Evolutionary conservation across 2,888 invertebrate species (phyloP).

Genomic region (Caenorhabditis sp.): DNA sequence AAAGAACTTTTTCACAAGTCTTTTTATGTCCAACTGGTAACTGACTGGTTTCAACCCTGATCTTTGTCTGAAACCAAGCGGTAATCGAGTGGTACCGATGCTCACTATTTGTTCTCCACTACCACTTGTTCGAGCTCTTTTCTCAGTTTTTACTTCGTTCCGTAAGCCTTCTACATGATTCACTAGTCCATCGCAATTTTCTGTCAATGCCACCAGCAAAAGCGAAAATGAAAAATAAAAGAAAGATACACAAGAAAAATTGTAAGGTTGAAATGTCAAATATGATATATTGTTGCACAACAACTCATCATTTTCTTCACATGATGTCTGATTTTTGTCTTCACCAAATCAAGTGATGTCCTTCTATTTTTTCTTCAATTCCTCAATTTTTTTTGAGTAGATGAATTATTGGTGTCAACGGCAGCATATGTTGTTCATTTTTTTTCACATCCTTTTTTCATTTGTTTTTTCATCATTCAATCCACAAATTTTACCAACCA

Average conservation of each 20-base stretch:
- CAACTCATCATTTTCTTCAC: background rate
- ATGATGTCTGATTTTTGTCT: background rate
- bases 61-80: too few species aligned
- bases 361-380: background rate
- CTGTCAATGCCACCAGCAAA: background rate
- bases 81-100: too few species aligned
- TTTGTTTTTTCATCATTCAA: conserved; percentile 15
- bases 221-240: background rate
- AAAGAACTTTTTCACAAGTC: too few species aligned
- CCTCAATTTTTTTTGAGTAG: conserved; percentile 3
- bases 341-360: background rate
- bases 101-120: too few species aligned
- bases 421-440: conserved; percentile 31
- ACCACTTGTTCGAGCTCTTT: too few species aligned
- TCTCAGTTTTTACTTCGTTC: too few species aligned
- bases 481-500: conserved; percentile 9
- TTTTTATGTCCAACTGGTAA: too few species aligned
- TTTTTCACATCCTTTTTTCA: conserved; percentile 4
- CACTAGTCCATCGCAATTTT: too few species aligned
- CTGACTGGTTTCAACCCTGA: too few species aligned
- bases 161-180: too few species aligned
- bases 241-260: background rate
- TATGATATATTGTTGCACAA: conserved; percentile 1
- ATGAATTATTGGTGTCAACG: conserved; percentile 36
- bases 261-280: background rate